These are phyloP conservation scores for Columba guinea DNA, from an alignment of 2,797 vertebrate species.

Conservation along the genomic window DNA sequence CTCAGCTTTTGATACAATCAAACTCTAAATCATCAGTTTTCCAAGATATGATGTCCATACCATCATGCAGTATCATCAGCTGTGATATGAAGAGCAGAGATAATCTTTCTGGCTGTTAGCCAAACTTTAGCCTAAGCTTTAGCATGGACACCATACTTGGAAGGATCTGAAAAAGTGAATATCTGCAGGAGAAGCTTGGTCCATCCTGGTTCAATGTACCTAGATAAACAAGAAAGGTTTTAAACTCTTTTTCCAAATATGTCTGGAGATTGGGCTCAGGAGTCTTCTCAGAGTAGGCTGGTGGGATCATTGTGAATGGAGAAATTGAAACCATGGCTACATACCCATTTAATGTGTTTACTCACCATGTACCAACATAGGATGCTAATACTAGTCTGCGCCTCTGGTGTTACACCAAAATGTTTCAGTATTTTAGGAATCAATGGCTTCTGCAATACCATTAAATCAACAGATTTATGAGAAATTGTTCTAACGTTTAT, in stretches of 20 bases:
- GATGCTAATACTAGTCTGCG: background rate
- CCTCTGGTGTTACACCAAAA: background rate
- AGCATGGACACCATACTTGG: background rate
- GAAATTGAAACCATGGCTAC: background rate
- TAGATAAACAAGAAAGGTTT: background rate
- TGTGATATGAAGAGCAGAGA: background rate
- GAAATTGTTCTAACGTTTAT: background rate
- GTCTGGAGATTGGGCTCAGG: background rate
- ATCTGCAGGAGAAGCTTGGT: background rate
- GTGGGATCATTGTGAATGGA: background rate
- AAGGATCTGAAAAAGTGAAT: background rate
- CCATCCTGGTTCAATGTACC: background rate
- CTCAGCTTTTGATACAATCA: background rate
- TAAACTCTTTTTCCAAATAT: background rate
- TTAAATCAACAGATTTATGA: background rate
- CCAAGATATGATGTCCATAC: background rate
- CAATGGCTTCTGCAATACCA: background rate
- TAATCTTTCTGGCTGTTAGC: background rate
- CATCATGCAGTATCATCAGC: too few relatives aligned
- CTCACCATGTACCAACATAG: fast-evolving
- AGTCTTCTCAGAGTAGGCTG: background rate
- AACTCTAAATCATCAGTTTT: background rate
- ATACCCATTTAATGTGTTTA: background rate
- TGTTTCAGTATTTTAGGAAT: background rate
- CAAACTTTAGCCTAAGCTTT: background rate